A percentile compares a stretch with the other conserved stretches of the same genome.
Evolutionary conservation across 2,113 vertebrate genomes (phyloP).

Genomic region (Probosciger aterrimus): DNA sequence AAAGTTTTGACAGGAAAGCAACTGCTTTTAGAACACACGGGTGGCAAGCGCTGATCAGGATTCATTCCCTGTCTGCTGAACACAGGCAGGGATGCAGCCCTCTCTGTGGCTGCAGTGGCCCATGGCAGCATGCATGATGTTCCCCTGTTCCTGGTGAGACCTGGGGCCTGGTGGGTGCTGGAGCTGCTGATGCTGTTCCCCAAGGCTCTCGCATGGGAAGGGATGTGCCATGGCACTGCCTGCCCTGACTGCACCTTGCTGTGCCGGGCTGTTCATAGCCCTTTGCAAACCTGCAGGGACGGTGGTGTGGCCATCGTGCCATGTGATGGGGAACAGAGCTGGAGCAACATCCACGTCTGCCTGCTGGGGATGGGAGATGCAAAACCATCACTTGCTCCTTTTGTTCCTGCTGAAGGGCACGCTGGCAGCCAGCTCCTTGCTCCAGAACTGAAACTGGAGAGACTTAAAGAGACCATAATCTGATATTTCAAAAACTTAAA

Average conservation of each 20-base stretch:
- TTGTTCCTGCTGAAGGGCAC: neutral
- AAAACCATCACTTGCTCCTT: neutral
- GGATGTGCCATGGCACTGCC: neutral
- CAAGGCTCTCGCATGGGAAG: neutral
- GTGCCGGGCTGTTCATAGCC: neutral
- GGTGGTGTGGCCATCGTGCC: neutral
- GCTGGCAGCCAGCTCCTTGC: neutral
- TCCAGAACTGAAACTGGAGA: neutral
- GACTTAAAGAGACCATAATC: accelerated
- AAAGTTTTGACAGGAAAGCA: conserved; percentile 16
- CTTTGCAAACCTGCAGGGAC: neutral
- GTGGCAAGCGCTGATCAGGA: neutral
- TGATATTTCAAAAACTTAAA: neutral
- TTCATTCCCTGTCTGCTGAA: neutral
- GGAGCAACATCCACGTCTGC: neutral
- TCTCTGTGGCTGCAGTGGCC: neutral
- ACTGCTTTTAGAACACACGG: neutral
- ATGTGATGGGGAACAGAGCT: neutral
- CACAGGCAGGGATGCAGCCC: neutral
- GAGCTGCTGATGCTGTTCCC: neutral
- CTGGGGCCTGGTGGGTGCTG: neutral
- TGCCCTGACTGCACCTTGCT: neutral
- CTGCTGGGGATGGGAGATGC: neutral
- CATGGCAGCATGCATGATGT: too few relatives aligned
- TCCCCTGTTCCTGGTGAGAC: accelerated